Conservation (phyloP, 1,140 invertebrate genomes). For the Papilio xuthus region DNA sequence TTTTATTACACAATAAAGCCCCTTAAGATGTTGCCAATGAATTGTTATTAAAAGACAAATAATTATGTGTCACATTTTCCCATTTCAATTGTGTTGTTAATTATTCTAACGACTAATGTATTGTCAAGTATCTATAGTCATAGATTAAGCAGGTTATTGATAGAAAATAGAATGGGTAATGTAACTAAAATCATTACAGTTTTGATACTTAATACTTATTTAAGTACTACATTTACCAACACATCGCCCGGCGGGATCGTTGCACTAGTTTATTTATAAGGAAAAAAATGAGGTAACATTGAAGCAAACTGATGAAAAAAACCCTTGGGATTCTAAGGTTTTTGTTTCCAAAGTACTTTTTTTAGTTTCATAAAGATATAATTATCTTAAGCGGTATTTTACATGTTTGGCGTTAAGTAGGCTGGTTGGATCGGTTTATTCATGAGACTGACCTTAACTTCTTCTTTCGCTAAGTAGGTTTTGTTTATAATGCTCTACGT, state of each 20-base stretch:
- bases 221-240: too few species aligned
- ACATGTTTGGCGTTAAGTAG: too few species aligned
- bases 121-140: slow-evolving; percentile 37
- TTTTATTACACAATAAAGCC: slow-evolving; percentile 12
- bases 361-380: too few species aligned
- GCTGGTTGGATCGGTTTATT: neutral
- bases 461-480: neutral
- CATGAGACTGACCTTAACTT: neutral
- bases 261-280: too few species aligned
- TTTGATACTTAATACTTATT: too few species aligned
- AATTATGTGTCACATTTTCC: slow-evolving; percentile 6
- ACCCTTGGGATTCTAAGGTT: too few species aligned
- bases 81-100: slow-evolving; percentile 19
- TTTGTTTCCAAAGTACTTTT: too few species aligned
- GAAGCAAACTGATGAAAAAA: too few species aligned
- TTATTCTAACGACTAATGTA: neutral
- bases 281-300: too few species aligned
- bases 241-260: too few species aligned
- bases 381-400: too few species aligned
- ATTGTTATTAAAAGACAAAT: slow-evolving; percentile 15
- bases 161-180: neutral
- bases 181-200: neutral
- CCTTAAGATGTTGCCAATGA: slow-evolving; percentile 7
- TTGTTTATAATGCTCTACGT: neutral
- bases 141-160: slow-evolving; percentile 11